Evolutionary conservation across 92 coral and sea anemone species (phyloP).

Genomic region (Palythoa heliodiscus): DNA sequence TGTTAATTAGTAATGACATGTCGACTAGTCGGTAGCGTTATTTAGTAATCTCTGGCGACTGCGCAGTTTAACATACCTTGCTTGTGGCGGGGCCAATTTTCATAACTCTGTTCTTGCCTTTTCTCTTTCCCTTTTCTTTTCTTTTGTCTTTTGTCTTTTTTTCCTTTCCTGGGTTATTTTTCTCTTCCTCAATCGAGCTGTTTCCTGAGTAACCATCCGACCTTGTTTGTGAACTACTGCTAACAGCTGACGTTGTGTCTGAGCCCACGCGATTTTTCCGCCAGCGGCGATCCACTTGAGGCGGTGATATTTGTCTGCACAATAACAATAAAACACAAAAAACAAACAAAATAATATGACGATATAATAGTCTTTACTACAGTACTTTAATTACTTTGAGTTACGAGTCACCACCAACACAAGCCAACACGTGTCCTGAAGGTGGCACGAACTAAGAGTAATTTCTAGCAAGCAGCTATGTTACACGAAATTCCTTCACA

Average conservation of each 20-base stretch:
- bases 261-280: slow-evolving; percentile 83
- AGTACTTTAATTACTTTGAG: no score
- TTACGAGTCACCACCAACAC: no score
- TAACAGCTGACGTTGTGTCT: slow-evolving; percentile 41
- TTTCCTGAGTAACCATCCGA: slow-evolving; percentile 1
- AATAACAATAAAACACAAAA: background rate
- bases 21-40: no score
- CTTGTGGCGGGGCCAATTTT: background rate
- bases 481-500: no score
- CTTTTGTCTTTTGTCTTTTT: slow-evolving; percentile 1
- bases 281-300: slow-evolving; percentile 71
- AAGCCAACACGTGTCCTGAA: no score
- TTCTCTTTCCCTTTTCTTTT: slow-evolving; percentile 17
- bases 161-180: slow-evolving; percentile 19
- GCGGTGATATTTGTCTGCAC: background rate
- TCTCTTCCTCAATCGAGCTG: slow-evolving; percentile 33
- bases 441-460: no score
- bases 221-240: slow-evolving; percentile 31
- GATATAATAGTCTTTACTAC: no score
- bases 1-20: no score
- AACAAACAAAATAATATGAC: no score
- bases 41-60: background rate
- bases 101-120: slow-evolving; percentile 16
- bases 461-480: no score
- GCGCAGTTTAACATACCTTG: background rate